phyloP scores from a whole-genome alignment of 2,113 vertebrate species.

The Anthoscopus minutus region DNA sequence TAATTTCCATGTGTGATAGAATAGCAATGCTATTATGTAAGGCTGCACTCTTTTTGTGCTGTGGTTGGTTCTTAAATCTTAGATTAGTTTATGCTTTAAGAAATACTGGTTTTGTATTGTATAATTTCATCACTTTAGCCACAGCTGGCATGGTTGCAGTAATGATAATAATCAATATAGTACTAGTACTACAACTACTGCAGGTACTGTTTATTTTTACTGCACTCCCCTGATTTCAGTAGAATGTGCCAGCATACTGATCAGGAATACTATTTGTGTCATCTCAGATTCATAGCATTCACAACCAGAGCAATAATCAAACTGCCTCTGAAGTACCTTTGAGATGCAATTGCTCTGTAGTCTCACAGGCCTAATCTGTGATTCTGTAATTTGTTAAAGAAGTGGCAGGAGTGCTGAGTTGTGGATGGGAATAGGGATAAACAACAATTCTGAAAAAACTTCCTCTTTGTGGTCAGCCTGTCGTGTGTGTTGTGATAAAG shows the following conservation, averaged over 20 bases:
- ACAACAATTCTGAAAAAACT: neutral
- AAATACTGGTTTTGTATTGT: neutral
- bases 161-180: neutral
- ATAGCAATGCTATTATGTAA: neutral
- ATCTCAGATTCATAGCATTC: neutral
- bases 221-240: neutral
- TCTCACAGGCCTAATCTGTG: neutral
- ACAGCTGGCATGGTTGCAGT: neutral
- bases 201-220: neutral
- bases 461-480: neutral
- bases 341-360: neutral
- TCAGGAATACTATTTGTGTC: neutral
- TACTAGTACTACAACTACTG: neutral
- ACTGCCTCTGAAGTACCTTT: neutral
- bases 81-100: neutral
- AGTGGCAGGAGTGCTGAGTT: neutral
- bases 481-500: neutral
- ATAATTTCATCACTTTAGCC: neutral
- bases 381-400: neutral
- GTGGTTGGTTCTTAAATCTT: neutral
- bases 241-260: neutral
- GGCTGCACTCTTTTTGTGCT: neutral
- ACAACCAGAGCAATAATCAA: neutral
- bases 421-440: neutral
- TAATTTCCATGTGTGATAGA: neutral